A percentile compares a stretch with the other conserved stretches of the same genome.
Conservation (phyloP, 1,140 invertebrate species). For the Drosophila elegans region DNA sequence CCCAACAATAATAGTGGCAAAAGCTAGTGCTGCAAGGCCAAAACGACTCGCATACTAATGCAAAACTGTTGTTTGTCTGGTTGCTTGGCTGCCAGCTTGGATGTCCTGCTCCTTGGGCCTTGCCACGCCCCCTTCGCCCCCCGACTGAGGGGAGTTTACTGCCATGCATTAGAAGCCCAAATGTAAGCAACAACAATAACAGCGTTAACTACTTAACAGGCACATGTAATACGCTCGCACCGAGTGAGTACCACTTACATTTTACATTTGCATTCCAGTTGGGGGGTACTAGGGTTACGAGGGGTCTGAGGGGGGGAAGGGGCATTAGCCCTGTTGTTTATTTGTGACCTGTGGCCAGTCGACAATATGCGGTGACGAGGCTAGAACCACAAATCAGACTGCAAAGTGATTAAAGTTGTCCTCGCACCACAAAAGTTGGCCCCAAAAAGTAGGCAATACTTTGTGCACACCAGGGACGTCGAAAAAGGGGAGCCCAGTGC, state of each 20-base stretch:
- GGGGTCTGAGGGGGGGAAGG: background rate
- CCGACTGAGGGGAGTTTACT: background rate
- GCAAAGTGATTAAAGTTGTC: constrained; percentile 51
- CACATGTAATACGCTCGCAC: constrained; percentile 51
- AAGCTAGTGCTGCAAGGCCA: constrained; percentile 40
- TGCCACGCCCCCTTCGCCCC: background rate
- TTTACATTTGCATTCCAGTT: constrained; percentile 52
- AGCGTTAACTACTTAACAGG: constrained; percentile 63
- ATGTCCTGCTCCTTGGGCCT: constrained; percentile 11
- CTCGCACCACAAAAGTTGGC: constrained; percentile 19
- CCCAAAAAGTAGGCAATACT: constrained; percentile 45
- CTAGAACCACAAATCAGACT: constrained; percentile 40
- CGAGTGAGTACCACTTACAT: constrained; percentile 35
- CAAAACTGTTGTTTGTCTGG: constrained; percentile 62
- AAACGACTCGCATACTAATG: constrained; percentile 55
- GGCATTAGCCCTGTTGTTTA: constrained; percentile 21
- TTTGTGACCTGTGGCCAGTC: constrained; percentile 40
- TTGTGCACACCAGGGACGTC: background rate
- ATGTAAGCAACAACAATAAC: constrained; percentile 54
- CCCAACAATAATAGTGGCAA: constrained; percentile 26
- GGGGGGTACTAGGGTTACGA: background rate
- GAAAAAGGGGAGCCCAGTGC: background rate
- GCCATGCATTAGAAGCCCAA: constrained; percentile 54
- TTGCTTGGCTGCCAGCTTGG: constrained; percentile 23
- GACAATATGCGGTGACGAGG: constrained; percentile 35